A percentile compares a stretch with the other conserved stretches of the same genome.
These are phyloP conservation scores for Pseudomyrmex flavicornis DNA, from an alignment of 1,140 invertebrate species.

Conservation along the genomic window DNA sequence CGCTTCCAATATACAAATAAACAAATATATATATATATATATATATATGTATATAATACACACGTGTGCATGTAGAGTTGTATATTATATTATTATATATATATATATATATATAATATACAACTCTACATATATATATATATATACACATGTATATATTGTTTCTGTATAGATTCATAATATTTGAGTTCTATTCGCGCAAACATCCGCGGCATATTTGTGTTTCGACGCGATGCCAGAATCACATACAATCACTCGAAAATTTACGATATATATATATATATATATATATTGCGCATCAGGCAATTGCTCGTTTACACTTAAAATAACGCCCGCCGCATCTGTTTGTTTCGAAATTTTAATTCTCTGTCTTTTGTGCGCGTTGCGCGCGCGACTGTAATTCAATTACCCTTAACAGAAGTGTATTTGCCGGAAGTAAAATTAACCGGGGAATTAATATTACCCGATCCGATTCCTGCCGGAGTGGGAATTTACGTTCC, in stretches of 20 bases:
- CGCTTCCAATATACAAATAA: slow-evolving; percentile 15
- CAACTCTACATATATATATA: too few species aligned
- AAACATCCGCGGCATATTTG: slow-evolving; percentile 30
- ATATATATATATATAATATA: too few species aligned
- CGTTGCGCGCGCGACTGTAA: neutral
- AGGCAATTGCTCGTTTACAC: neutral
- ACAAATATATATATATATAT: too few species aligned
- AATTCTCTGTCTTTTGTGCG: neutral
- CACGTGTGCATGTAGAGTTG: too few species aligned
- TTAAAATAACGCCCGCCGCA: neutral
- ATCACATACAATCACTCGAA: slow-evolving; percentile 1
- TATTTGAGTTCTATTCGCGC: slow-evolving; percentile 28
- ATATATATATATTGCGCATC: neutral
- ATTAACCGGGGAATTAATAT: too few species aligned
- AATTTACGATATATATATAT: too few species aligned
- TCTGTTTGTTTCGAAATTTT: neutral
- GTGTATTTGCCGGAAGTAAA: too few species aligned
- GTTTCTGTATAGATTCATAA: slow-evolving; percentile 22
- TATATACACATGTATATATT: too few species aligned
- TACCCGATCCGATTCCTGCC: too few species aligned
- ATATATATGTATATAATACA: too few species aligned
- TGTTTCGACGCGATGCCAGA: neutral
- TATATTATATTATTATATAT: too few species aligned
- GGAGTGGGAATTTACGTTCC: too few species aligned
- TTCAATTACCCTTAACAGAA: neutral